Percentiles rank a stretch among this genome's conserved stretches.
Evolutionary conservation across 2,113 vertebrate species (phyloP).

Genomic region (Notothenia coriiceps): DNA sequence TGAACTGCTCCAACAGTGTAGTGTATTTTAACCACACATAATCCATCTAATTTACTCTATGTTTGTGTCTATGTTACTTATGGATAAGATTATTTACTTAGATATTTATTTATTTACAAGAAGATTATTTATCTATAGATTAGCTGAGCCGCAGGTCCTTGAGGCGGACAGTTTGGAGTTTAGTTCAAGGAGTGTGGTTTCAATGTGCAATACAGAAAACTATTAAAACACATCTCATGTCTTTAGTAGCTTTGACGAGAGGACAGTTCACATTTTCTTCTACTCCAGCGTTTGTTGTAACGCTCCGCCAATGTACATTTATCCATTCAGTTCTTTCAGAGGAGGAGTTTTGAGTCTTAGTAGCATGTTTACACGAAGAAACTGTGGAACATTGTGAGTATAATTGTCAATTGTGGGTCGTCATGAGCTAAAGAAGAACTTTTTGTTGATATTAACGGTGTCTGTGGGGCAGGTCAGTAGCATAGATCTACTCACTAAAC

Average conservation of each 20-base stretch:
- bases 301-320: slow-evolving; percentile 36
- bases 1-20: slow-evolving; percentile 18
- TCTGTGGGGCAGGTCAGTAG: slow-evolving; percentile 6
- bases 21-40: slow-evolving; percentile 10
- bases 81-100: slow-evolving; percentile 55
- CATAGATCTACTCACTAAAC: slow-evolving; percentile 6
- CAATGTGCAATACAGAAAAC: slow-evolving; percentile 68
- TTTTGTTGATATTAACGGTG: not conserved
- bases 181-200: slow-evolving; percentile 46
- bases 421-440: not conserved
- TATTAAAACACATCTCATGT: slow-evolving; percentile 7
- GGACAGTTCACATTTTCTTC: slow-evolving; percentile 20
- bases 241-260: not conserved
- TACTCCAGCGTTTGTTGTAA: slow-evolving; percentile 60
- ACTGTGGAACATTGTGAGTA: slow-evolving; percentile 58
- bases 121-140: slow-evolving; percentile 52
- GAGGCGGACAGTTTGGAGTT: slow-evolving; percentile 24
- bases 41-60: not conserved
- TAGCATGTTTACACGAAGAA: slow-evolving; percentile 80
- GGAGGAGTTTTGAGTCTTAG: slow-evolving; percentile 60
- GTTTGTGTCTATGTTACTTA: slow-evolving; percentile 22
- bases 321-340: slow-evolving; percentile 41
- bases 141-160: slow-evolving; percentile 40
- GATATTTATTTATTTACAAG: slow-evolving; percentile 67
- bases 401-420: slow-evolving; percentile 42